Evolutionary conservation across 2,113 vertebrate genomes (phyloP), one percentile per base, ranked within the genome.

Genomic region (Trematomus loennbergii): DNA sequence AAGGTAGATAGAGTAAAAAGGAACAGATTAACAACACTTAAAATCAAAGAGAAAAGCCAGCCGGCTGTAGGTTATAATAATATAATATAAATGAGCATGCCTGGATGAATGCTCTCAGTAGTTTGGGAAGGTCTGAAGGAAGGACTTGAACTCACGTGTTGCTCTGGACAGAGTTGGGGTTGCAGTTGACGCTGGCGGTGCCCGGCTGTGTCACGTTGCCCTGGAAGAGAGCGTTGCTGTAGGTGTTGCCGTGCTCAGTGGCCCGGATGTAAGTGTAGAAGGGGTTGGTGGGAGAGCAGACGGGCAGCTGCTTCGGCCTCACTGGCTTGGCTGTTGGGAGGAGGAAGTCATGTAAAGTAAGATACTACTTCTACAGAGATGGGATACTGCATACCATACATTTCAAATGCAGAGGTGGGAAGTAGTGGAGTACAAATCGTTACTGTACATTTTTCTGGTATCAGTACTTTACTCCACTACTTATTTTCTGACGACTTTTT

Each of bases 161-260:
- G 88, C 64, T 95, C 93, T 91, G 93, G 87, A 91, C 91, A 70
- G 88, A 94, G 91, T 88, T 95, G 64, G 91, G 88, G 79, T 81
- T 89, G 81, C 75, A 79, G 88, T 33, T 85, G 82, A 18, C 58
- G 74, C 67, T 83, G 33, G 84, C 52, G 64, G 84, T 12, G 62
- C 52, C 90, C 10, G 82, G 81, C 64, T 89, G 93, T 58, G 87
- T 69, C 46, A 25, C 17, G 57, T 46, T 83, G 81, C 93, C 89
- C 91, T 96, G 96, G 92, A 97, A 97, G 79, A 97, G 94, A 72
- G 91, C 95, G 73, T 97, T 97, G 90, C 96, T 97, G 91, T 96
- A 97, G 72, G 96, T 94, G 87, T 96, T 93, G 64, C 40, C 85
- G 0, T 96, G 95, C 73, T 97, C 96, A 0, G 93, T 93, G 77